phyloP scores from a whole-genome alignment of 2,797 vertebrate genomes.

The Morus bassanus region DNA sequence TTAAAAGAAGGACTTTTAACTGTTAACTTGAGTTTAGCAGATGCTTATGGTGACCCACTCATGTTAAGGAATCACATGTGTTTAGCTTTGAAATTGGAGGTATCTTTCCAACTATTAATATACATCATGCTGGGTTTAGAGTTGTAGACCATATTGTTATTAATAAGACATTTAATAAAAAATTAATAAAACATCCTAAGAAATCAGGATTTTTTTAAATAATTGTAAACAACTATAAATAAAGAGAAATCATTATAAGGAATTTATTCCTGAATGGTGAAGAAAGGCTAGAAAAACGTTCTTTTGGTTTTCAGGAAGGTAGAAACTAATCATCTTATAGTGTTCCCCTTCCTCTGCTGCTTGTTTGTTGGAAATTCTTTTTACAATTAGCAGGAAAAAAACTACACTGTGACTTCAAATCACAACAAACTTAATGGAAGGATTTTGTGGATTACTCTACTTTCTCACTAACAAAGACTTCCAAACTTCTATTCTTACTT shows the following conservation, averaged over 20 bases:
- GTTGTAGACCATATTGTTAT: neutral
- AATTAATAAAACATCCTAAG: too few relatives aligned
- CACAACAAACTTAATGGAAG: neutral
- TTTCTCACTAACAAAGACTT: neutral
- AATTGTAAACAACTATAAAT: neutral
- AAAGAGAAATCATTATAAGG: neutral
- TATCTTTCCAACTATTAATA: neutral
- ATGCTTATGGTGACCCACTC: neutral
- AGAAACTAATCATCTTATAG: neutral
- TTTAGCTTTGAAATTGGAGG: neutral
- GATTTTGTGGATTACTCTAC: neutral
- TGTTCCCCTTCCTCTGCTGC: neutral
- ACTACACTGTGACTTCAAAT: neutral
- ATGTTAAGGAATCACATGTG: neutral
- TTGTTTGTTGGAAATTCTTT: neutral
- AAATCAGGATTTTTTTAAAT: neutral
- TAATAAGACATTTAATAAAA: neutral
- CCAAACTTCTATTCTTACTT: neutral
- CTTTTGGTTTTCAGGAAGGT: neutral
- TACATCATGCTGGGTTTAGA: neutral
- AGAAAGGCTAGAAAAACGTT: neutral
- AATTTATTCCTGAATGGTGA: neutral
- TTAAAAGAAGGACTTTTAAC: neutral
- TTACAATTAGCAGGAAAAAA: neutral
- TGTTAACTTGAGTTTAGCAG: neutral